Base-by-base conservation (phyloP, 2,888 invertebrate species). In the Pyrgus malvae region DNA sequence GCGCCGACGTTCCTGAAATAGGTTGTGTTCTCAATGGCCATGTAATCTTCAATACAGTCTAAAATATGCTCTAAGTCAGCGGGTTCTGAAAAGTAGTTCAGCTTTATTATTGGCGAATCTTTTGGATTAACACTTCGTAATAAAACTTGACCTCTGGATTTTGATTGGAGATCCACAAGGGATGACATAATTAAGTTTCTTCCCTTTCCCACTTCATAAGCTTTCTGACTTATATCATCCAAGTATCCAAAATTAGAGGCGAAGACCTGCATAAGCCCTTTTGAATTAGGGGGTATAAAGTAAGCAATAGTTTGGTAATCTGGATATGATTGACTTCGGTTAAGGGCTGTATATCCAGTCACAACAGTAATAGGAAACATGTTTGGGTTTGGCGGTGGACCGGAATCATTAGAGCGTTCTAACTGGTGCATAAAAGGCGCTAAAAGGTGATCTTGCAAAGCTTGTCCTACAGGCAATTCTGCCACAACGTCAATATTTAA, bases 1-100 rank as follows among this genome's bases (percentile, higher is more conserved):
- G 69, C 77, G 2, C 76, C 69, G 1, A 80, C 67, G 0, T 69
- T 67, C 38, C 66, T 68, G 35, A 92, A 87, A 1, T 87, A 65
- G 0, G 66, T 46, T 0, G 92, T 91, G 6, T 80, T 59, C 0
- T 78, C 61, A 11, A 92, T 56, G 14, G 66, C 64, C 6, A 75
- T 56, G 8, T 67, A 66, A 12, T 77, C 69, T 56, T 78, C 68
- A 0, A 91, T 61, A 1, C 78, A 88, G 27, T 72, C 67, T 0
- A 79, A 65, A 33, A 90, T 63, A 0, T 78, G 82, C 1, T 83
- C 70, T 0, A 90, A 62, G 67, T 94, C 94, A n/a, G 78, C 66
- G 7, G 80, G 72, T 3, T 91, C 80, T 0, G 81, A 74, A 27
- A 93, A 80, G 67, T 93, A 93, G 56, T 93, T 92, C 0, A 92